A percentile compares a stretch with the other conserved stretches of the same genome.
These are phyloP conservation scores for Syngnathoides biaculeatus DNA, from an alignment of 2,113 vertebrate genomes.

Conservation along the genomic window DNA sequence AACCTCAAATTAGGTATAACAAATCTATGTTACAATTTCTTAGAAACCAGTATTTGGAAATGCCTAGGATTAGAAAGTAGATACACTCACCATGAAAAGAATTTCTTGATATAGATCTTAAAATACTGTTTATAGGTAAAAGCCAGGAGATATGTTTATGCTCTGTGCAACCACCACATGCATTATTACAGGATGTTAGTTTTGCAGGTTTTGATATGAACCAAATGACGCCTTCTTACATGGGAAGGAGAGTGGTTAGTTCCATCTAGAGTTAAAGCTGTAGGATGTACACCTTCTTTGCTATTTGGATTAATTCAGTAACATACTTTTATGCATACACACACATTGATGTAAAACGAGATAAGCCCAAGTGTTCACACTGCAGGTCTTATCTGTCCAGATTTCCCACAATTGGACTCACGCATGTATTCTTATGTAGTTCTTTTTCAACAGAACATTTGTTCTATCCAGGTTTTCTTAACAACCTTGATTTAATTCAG, in stretches of 20 bases:
- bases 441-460: conserved; percentile 18
- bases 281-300: conserved; percentile 18
- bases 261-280: conserved; percentile 83
- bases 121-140: background rate
- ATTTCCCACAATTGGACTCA: too few relatives aligned
- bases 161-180: background rate
- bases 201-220: conserved; percentile 8
- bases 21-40: background rate
- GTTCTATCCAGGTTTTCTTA: conserved; percentile 18
- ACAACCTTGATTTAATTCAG: conserved; percentile 1
- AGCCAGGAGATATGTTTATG: background rate
- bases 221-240: conserved; percentile 25
- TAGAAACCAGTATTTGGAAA: background rate
- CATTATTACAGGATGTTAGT: background rate
- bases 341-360: background rate
- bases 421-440: background rate
- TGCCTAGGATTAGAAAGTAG: background rate
- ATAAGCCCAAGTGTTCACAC: background rate
- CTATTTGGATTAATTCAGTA: conserved; percentile 2
- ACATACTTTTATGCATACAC: too few relatives aligned
- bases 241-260: conserved; percentile 75
- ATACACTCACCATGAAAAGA: background rate
- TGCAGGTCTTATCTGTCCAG: background rate
- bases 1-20: background rate
- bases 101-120: background rate